Conservation (phyloP, 2,797 vertebrate genomes). For the Leptatherina wallacei region DNA sequence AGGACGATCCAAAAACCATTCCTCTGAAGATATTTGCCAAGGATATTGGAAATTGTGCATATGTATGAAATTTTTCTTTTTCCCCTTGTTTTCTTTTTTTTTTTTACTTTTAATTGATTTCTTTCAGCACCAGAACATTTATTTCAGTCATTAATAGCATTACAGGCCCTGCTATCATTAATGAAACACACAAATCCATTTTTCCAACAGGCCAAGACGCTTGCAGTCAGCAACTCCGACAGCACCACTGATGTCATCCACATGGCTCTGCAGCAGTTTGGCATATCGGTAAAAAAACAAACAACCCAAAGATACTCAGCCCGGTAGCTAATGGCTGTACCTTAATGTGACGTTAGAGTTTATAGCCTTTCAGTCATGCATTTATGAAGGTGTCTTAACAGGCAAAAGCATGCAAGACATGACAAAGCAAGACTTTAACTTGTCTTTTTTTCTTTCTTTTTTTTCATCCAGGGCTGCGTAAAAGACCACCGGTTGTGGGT, state of each 20-base stretch:
- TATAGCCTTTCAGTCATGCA: background rate
- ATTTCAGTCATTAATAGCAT: slow-evolving; percentile 7
- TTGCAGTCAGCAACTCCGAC: slow-evolving; percentile 89
- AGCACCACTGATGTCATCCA: slow-evolving; percentile 89
- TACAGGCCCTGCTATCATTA: background rate
- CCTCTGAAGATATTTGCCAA: slow-evolving; percentile 95
- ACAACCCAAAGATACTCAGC: background rate
- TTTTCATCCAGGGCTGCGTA: slow-evolving; percentile 84
- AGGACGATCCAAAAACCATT: slow-evolving; percentile 91
- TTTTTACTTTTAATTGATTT: background rate
- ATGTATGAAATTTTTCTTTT: slow-evolving; percentile 84
- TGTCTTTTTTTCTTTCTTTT: background rate
- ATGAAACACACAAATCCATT: slow-evolving; percentile 3
- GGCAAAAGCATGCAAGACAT: background rate
- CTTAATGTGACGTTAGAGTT: background rate
- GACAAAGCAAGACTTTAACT: background rate
- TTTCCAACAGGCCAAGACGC: slow-evolving; percentile 89
- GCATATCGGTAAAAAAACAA: slow-evolving; percentile 87
- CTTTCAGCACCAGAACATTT: slow-evolving; percentile 14
- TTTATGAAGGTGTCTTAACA: background rate
- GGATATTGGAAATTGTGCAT: slow-evolving; percentile 91
- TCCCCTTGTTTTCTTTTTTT: background rate
- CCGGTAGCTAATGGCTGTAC: background rate
- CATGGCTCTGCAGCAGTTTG: slow-evolving; percentile 91
- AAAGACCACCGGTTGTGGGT: slow-evolving; percentile 95